Evolutionary conservation across 1,140 invertebrate species (phyloP).

Genomic region (Cardiocondyla obscurior): DNA sequence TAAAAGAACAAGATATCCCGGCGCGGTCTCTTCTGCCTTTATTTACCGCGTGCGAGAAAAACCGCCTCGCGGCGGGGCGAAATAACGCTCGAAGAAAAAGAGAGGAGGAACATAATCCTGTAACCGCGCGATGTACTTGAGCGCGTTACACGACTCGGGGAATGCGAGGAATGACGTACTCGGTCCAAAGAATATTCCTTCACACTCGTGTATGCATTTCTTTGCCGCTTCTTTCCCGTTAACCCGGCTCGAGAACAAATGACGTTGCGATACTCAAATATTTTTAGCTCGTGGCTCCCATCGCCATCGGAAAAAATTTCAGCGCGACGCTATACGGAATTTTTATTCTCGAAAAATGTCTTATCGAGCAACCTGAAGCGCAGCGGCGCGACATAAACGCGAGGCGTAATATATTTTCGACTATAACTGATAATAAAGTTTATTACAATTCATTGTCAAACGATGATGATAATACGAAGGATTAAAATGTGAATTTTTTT

Average conservation of each 20-base stretch:
- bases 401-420: not conserved
- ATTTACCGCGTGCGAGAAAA: constrained; percentile 34
- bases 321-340: not conserved
- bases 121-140: constrained; percentile 27
- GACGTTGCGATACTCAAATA: not conserved
- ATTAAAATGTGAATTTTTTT: not conserved
- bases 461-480: not conserved
- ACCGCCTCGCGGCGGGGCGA: not conserved
- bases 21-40: not conserved
- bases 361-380: not conserved
- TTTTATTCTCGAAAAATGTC: not conserved
- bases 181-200: constrained; percentile 19
- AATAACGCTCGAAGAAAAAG: constrained; percentile 6
- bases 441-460: not conserved
- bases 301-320: not conserved
- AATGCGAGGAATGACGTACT: constrained; percentile 12
- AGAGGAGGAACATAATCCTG: constrained; percentile 26
- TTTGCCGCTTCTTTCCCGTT: not conserved
- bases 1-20: constrained; percentile 51
- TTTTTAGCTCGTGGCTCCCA: not conserved
- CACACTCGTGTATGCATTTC: constrained; percentile 5
- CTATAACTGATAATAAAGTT: not conserved
- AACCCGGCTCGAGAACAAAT: not conserved
- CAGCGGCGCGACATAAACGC: not conserved
- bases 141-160: constrained; percentile 25